Evolutionary conservation across 2,797 vertebrate species (phyloP), one percentile per base, ranked within the genome.

Genomic region (Myiotriccus ornatus): DNA sequence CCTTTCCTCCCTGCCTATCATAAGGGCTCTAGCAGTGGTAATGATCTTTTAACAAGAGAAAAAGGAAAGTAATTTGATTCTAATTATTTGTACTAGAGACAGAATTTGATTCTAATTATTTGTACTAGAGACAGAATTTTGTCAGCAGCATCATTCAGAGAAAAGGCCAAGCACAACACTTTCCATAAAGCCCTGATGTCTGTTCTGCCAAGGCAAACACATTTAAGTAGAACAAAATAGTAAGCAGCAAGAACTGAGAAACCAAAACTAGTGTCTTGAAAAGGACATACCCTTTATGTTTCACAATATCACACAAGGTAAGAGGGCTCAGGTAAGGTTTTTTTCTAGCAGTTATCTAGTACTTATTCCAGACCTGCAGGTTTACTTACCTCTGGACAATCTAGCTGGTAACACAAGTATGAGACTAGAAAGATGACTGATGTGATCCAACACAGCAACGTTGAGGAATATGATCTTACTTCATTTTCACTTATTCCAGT

Each of bases 391-490:
- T 39, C 9, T 8, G 30, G 47, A 87, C 18, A 65, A 75, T 41
- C 55, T 43, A 90, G 23, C 35, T 84, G 47, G 19, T 37, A 84
- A 75, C 10, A 87, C 12, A 22, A 12, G 10, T 37, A 63, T 67
- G 67, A 85, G 19, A 85, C 34, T 46, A 24, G 25, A 69, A 74
- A 19, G 17, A 73, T 23, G 7, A 87, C 25, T 73, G 63, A 57
- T 0, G 0, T 60, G n/a, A 92, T 84, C 10, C 23, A 75, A n/a
- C 20, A 32, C 1, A 25, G 41, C 13, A 86, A 44, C 10, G 39
- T 4, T 34, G 47, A 84, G 69, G 14, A 82, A 89, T 22, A 89
- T 18, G 20, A 80, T 71, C 14, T 52, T 71, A 44, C 34, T 74
- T 78, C 8, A 28, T 60, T 75, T 68, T 37, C 52, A 60, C 14